phyloP scores from a whole-genome alignment of 2,797 vertebrate species.

The Etheostoma nigrum region DNA sequence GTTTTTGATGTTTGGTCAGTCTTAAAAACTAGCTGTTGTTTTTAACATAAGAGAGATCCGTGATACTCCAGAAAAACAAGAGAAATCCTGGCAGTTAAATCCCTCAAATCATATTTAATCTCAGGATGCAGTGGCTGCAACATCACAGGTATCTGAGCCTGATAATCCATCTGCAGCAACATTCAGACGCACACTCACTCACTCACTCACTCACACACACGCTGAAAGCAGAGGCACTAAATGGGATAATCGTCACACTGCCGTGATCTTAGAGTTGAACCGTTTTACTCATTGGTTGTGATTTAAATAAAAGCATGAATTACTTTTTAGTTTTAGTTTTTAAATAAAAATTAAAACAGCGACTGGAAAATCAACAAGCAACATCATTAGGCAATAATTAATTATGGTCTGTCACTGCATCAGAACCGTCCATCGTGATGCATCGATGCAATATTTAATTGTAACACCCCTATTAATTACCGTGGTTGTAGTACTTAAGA shows the following conservation, averaged over 20 bases:
- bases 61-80: slow-evolving; percentile 71
- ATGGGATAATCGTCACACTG: slow-evolving; percentile 24
- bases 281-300: slow-evolving; percentile 8
- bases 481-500: too few relatives aligned
- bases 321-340: not conserved
- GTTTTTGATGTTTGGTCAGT: slow-evolving; percentile 23
- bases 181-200: not conserved
- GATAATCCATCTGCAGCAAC: slow-evolving; percentile 67
- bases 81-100: slow-evolving; percentile 65
- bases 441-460: too few relatives aligned
- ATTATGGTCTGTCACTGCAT: too few relatives aligned
- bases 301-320: slow-evolving; percentile 8
- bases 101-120: slow-evolving; percentile 77
- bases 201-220: not conserved
- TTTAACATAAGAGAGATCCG: slow-evolving; percentile 38
- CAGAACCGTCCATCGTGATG: too few relatives aligned
- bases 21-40: slow-evolving; percentile 55
- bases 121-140: slow-evolving; percentile 49
- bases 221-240: not conserved
- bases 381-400: too few relatives aligned
- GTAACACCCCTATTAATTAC: too few relatives aligned
- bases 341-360: too few relatives aligned
- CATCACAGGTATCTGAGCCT: slow-evolving; percentile 67
- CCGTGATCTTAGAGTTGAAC: not conserved
- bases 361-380: too few relatives aligned